phyloP scores from a whole-genome alignment of 1,140 invertebrate species.

The Hyles vespertilio region DNA sequence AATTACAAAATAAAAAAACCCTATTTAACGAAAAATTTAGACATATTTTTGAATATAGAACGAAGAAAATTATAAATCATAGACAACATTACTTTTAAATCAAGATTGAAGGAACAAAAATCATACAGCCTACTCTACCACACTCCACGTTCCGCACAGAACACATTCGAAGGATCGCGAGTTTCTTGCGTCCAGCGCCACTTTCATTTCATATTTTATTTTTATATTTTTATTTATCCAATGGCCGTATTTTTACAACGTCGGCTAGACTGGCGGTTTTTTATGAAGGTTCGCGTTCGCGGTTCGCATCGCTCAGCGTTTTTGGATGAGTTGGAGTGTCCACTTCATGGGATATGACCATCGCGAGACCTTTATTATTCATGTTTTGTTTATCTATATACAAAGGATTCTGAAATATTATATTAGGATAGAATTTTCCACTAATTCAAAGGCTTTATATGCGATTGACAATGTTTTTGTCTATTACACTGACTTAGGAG shows the following conservation, averaged over 20 bases:
- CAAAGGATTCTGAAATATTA: too few relatives aligned
- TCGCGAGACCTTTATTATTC: too few relatives aligned
- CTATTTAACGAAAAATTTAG: too few relatives aligned
- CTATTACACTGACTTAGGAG: too few relatives aligned
- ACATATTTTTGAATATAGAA: too few relatives aligned
- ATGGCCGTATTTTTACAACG: slow-evolving; percentile 62
- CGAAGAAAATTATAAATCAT: too few relatives aligned
- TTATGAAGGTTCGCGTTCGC: slow-evolving; percentile 37
- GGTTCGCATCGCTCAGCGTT: slow-evolving; percentile 42
- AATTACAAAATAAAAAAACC: too few relatives aligned
- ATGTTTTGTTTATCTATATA: too few relatives aligned
- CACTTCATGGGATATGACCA: slow-evolving; percentile 10
- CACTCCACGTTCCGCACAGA: slow-evolving; percentile 30
- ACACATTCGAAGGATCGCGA: slow-evolving; percentile 64
- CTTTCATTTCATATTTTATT: slow-evolving; percentile 72
- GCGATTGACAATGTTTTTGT: too few relatives aligned
- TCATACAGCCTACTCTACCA: slow-evolving; percentile 23
- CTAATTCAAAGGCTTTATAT: too few relatives aligned
- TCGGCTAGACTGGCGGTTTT: slow-evolving; percentile 48
- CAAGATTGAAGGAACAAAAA: not conserved
- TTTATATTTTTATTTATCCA: slow-evolving; percentile 70
- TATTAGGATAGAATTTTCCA: too few relatives aligned
- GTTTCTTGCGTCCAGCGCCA: slow-evolving; percentile 63
- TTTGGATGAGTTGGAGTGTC: slow-evolving; percentile 32
- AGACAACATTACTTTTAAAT: not conserved